Percentiles rank a stretch among this genome's conserved stretches.
Evolutionary conservation across 2,888 invertebrate species (phyloP).

Genomic region (Gastracanthus pulcherrimus): DNA sequence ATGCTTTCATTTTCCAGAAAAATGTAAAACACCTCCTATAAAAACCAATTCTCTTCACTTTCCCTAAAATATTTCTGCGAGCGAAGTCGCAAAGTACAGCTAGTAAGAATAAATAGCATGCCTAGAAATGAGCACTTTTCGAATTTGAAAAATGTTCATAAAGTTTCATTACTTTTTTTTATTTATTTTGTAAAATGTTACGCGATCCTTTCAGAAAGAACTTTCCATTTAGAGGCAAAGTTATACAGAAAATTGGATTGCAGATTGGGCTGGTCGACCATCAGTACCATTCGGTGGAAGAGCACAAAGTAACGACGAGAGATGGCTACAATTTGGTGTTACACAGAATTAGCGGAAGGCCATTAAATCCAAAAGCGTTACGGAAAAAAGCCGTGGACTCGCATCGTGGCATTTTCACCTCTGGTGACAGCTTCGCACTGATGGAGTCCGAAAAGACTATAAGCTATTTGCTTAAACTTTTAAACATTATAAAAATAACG

Average conservation of each 20-base stretch:
- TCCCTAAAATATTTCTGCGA: no score
- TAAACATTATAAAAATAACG: constrained; percentile 17
- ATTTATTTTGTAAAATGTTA: background rate
- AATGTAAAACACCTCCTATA: no score
- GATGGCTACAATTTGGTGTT: constrained; percentile 34
- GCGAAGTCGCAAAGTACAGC: no score
- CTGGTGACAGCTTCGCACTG: constrained; percentile 27
- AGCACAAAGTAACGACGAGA: constrained; percentile 15
- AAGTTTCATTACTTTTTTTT: no score
- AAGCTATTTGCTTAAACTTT: constrained; percentile 10
- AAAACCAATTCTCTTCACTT: no score
- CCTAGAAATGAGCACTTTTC: no score
- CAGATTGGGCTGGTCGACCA: constrained; percentile 29
- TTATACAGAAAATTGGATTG: constrained; percentile 35
- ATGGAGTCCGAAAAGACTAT: background rate
- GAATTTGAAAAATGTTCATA: no score
- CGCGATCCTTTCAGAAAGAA: background rate
- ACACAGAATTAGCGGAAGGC: constrained; percentile 41
- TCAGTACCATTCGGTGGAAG: background rate
- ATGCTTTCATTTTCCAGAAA: no score
- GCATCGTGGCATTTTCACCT: constrained; percentile 12
- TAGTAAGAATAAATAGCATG: no score
- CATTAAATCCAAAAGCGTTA: constrained; percentile 42
- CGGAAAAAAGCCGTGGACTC: background rate
- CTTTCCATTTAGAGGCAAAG: constrained; percentile 14